A percentile compares a stretch with the other conserved stretches of the same genome.
Evolutionary conservation across 2,797 vertebrate genomes (phyloP).

Genomic region (Chrysocyon brachyurus): DNA sequence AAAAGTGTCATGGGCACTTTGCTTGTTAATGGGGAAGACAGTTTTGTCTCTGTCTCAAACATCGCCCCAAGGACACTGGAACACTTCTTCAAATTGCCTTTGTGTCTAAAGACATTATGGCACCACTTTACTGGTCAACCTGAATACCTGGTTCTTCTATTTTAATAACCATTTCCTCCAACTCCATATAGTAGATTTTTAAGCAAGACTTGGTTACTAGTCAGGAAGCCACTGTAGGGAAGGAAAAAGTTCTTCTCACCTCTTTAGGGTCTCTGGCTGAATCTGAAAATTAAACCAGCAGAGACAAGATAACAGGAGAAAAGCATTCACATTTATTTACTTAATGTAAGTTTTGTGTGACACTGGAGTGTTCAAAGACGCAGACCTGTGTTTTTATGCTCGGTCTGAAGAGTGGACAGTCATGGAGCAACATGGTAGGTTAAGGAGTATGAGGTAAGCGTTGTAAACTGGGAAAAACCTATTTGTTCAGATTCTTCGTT

Average conservation of each 20-base stretch:
- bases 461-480: not conserved
- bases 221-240: not conserved
- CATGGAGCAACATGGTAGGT: not conserved
- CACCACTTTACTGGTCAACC: not conserved
- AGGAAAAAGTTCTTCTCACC: not conserved
- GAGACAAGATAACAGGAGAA: not conserved
- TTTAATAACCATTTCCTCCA: not conserved
- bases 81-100: not conserved
- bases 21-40: not conserved
- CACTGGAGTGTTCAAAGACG: not conserved
- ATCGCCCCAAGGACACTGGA: fast-evolving
- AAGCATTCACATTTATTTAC: not conserved
- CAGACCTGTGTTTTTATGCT: not conserved
- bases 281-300: not conserved
- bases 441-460: too few species aligned
- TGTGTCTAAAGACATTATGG: not conserved
- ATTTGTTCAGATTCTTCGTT: not conserved
- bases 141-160: not conserved
- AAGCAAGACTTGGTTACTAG: not conserved
- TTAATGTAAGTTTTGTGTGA: not conserved
- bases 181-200: not conserved
- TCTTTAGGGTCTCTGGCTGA: not conserved
- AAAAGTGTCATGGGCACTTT: fast-evolving
- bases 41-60: not conserved
- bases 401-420: not conserved